Evolutionary conservation across 2,888 invertebrate species (phyloP).

Genomic region (Oligia strigilis): DNA sequence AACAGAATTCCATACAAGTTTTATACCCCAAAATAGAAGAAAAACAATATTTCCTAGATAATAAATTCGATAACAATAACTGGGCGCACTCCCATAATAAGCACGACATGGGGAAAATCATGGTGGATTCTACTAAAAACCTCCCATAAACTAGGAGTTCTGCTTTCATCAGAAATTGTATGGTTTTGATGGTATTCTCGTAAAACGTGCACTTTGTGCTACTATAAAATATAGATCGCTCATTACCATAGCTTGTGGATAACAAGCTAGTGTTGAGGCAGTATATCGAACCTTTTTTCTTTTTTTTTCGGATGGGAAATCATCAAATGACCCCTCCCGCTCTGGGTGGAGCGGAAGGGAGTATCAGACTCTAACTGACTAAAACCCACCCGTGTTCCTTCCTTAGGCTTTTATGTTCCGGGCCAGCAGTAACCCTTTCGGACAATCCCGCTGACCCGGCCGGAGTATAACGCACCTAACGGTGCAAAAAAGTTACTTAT

Average conservation of each 20-base stretch:
- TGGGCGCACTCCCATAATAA: conserved; percentile 5
- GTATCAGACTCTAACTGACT: too few species aligned
- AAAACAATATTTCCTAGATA: conserved; percentile 6
- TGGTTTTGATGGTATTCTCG: conserved; percentile 51
- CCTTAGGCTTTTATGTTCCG: too few species aligned
- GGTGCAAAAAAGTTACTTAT: too few species aligned
- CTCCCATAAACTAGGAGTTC: conserved; percentile 33
- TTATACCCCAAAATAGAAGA: background rate
- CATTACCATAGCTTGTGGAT: conserved; percentile 60
- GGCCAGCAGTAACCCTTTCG: too few species aligned
- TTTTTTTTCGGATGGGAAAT: too few species aligned
- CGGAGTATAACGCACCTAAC: too few species aligned
- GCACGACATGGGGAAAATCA: conserved; percentile 2
- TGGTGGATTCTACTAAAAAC: conserved; percentile 22
- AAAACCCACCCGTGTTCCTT: too few species aligned
- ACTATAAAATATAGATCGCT: conserved; percentile 70
- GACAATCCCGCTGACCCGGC: too few species aligned
- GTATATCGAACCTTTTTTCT: background rate
- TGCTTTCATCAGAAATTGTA: conserved; percentile 48
- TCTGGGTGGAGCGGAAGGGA: too few species aligned
- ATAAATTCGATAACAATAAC: conserved; percentile 22
- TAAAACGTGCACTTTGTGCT: conserved; percentile 63
- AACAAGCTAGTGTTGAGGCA: conserved; percentile 54
- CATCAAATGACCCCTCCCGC: too few species aligned
- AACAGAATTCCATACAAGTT: background rate